phyloP scores from a whole-genome alignment of 1,140 invertebrate species.

The Doryteuthis pealeii region DNA sequence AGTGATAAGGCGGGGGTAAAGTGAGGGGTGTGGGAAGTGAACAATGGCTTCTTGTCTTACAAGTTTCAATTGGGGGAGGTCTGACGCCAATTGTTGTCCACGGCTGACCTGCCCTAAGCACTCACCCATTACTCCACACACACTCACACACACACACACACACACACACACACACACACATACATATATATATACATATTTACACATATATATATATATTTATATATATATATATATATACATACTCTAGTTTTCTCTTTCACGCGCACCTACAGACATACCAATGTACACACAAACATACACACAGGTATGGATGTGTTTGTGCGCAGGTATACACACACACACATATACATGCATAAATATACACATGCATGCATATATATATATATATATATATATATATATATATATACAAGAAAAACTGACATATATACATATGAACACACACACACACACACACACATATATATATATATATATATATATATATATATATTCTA shows the following conservation, averaged over 20 bases:
- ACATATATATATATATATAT: neutral
- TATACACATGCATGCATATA: neutral
- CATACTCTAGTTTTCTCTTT: neutral
- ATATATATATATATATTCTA: neutral
- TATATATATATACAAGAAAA: neutral
- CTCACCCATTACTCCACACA: too few relatives aligned
- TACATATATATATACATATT: too few relatives aligned
- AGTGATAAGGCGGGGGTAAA: too few relatives aligned
- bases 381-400: neutral
- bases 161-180: too few relatives aligned
- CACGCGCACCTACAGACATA: neutral
- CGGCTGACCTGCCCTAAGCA: too few relatives aligned
- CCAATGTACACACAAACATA: neutral
- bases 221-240: neutral
- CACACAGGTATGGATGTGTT: neutral
- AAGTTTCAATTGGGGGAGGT: too few relatives aligned
- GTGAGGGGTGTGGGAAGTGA: too few relatives aligned
- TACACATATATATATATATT: neutral
- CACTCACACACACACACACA: too few relatives aligned
- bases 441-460: neutral
- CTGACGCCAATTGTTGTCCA: too few relatives aligned
- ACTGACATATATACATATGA: too few relatives aligned
- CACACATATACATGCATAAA: too few relatives aligned
- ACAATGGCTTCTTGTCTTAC: too few relatives aligned
- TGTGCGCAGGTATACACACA: neutral